These are phyloP conservation scores for Drosophila yakuba DNA, from an alignment of 1,140 invertebrate species.

Conservation along the genomic window DNA sequence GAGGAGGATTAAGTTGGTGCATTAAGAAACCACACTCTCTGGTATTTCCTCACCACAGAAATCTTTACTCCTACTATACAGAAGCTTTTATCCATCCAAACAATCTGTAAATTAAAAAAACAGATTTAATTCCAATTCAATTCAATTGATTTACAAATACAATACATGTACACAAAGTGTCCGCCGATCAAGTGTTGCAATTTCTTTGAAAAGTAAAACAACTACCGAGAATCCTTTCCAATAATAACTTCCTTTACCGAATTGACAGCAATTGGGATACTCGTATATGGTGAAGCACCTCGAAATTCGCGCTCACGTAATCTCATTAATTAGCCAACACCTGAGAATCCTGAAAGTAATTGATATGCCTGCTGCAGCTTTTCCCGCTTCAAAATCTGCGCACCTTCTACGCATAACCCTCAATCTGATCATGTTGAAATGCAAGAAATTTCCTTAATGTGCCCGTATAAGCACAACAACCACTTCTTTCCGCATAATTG, in stretches of 20 bases:
- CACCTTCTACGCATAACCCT: not conserved
- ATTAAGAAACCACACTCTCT: too few species aligned
- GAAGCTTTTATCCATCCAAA: too few species aligned
- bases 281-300: not conserved
- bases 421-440: constrained; percentile 32
- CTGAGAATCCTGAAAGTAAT: constrained; percentile 13
- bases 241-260: not conserved
- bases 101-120: too few species aligned
- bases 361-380: constrained; percentile 28
- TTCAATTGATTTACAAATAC: too few species aligned
- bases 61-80: too few species aligned
- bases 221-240: not conserved
- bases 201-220: too few species aligned
- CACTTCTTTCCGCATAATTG: constrained; percentile 52
- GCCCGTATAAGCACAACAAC: constrained; percentile 14
- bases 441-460: constrained; percentile 31
- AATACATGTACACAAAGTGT: too few species aligned
- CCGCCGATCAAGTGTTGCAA: too few species aligned
- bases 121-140: too few species aligned
- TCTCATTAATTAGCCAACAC: constrained; percentile 32
- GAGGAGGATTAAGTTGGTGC: constrained; percentile 45
- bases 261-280: not conserved
- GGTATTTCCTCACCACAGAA: too few species aligned
- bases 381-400: not conserved
- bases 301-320: constrained; percentile 11